These are phyloP conservation scores for Ploceus nigricollis DNA, from an alignment of 2,113 vertebrate genomes.

Conservation along the genomic window DNA sequence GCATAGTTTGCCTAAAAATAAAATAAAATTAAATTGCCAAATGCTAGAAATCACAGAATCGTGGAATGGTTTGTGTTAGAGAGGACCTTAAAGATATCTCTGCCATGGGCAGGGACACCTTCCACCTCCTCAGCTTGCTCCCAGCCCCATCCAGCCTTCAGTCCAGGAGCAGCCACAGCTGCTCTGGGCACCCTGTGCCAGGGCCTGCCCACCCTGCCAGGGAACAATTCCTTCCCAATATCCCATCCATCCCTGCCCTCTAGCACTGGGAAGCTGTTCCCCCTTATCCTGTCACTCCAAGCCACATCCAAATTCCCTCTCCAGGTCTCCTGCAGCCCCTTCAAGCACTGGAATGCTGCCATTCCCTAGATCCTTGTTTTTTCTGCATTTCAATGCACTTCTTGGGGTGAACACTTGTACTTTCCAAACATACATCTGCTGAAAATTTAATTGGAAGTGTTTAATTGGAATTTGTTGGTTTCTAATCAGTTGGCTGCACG, in stretches of 20 bases:
- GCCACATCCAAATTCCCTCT: not conserved
- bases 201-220: fast-evolving
- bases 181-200: not conserved
- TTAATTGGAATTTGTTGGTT: not conserved
- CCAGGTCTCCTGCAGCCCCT: not conserved
- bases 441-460: not conserved
- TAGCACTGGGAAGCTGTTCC: not conserved
- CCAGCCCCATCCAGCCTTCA: not conserved
- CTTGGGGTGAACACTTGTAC: not conserved
- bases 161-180: not conserved
- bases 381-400: not conserved
- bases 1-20: not conserved
- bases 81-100: not conserved
- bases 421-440: not conserved
- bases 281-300: not conserved
- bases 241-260: fast-evolving
- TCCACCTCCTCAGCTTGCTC: fast-evolving
- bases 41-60: not conserved
- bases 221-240: not conserved
- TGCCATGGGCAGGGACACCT: not conserved
- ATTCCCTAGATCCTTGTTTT: not conserved
- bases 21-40: not conserved
- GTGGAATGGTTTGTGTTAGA: not conserved
- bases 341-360: not conserved
- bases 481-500: not conserved